Base-by-base conservation (phyloP, 2,113 vertebrate genomes). In the Thymallus thymallus region DNA sequence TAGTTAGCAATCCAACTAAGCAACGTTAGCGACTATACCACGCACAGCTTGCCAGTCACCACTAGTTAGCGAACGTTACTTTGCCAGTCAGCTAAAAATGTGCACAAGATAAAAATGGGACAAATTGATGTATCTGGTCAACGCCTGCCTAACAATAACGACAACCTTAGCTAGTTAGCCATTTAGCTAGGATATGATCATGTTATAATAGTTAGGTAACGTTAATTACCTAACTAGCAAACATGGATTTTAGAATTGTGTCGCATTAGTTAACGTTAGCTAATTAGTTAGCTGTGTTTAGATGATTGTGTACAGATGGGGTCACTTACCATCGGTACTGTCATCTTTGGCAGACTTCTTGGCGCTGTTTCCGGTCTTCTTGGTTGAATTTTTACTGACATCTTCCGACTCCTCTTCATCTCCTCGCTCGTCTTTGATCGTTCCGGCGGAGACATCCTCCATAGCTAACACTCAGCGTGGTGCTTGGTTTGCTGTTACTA, bases 391-490 rank as follows among this genome's bases (percentile, higher is more conserved):
- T 18, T 79, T 75, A 14, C 5, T 68, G 24, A 51, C 46, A 26
- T 78, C 76, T 7, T 74, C 71, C 68, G 75, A n/a, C 35, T 82
- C 86, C 1, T 70, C 69, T n/a, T 85, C 81, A 66, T 83, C 83
- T 6, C 46, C 26, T 18, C 71, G 66, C 66, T 87, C 86, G 29
- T 76, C 70, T 74, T 84, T 84, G 32, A 85, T 81, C 24, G 22
- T 14, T 5, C 78, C 26, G 20, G 29, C 18, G 24, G 80, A 67
- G 56, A 23, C 56, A 22, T 60, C 56, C 56, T 60, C 56, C 56
- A 60, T 60, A 13, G n/a, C 56, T 23, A 51, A 51, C 18, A 13
- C n/a, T 9, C n/a, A 16, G 56, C 56, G 56, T 60, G 56, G 56
- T 22, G 56, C 20, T 6, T 22, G 56, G n/a, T 60, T 22, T 7